Base-by-base conservation (phyloP, 2,797 vertebrate genomes). In the Gymnodraco acuticeps region DNA sequence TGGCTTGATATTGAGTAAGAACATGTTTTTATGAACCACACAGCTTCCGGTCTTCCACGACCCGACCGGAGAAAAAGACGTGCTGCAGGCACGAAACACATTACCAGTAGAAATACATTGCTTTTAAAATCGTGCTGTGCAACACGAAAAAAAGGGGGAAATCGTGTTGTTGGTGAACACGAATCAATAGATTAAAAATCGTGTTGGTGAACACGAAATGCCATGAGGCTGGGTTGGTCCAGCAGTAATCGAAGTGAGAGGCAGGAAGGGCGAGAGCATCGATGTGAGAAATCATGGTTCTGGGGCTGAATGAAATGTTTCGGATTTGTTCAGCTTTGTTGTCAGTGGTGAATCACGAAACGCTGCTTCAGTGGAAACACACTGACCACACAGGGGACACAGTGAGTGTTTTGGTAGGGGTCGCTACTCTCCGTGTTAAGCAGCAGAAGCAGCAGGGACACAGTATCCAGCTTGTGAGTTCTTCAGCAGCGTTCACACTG, bases 371-470 rank as follows among this genome's bases (percentile, higher is more conserved):
- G 56, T 33, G 69, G 74, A 79, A 63, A 27, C 54, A 64, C 65
- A 27, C 4, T 55, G 60, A 54, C n/a, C 58, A 63, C 64, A 52
- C 38, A 38, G 27, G 27, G 33, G 33, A 38, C 33, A 38, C 53
- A 63, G 0, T 1, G 2, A 17, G 27, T 2, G 2, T 23, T 47
- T 41, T 87, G 65, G 59, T 78, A 89, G 90, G 88, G 71, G 89
- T 55, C 89, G 89, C 90, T 89, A 13, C 77, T 78, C 74, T 83
- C 77, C 65, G 38, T 23, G 58, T 60, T 58, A 33, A 45, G 33
- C 58, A 72, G 47, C 75, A 38, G 56, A 15, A 45, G 61, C 51
- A 80, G 60, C 64, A 56, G 59, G 11, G 66, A 43, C 80, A 27
- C 4, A 47, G 46, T 64, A 63, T 80, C 74, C 76, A 19, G 78